phyloP scores from a whole-genome alignment of 2,113 vertebrate species.

The Equus przewalskii region DNA sequence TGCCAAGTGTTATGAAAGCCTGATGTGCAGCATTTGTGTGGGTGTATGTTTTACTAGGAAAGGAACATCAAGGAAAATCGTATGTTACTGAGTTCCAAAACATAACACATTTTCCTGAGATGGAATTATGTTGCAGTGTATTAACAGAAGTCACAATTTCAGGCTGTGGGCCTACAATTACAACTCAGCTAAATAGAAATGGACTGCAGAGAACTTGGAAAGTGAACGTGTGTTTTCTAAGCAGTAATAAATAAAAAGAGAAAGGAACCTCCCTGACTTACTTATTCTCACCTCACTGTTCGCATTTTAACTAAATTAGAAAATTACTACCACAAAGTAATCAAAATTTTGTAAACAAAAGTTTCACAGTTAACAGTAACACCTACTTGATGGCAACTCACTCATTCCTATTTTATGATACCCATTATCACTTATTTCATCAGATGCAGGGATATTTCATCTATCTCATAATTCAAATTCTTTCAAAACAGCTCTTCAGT shows the following conservation, averaged over 20 bases:
- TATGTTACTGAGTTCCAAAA: constrained; percentile 25
- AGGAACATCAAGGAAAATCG: constrained; percentile 33
- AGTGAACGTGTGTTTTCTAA: not conserved
- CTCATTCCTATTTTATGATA: not conserved
- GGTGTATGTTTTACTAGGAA: constrained; percentile 51
- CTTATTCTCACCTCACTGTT: not conserved
- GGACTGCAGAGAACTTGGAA: constrained; percentile 18
- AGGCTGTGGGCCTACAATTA: not conserved
- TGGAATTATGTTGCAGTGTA: not conserved
- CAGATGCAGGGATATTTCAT: not conserved
- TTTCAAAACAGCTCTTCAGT: not conserved
- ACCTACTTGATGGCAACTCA: not conserved
- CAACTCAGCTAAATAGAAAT: constrained; percentile 4
- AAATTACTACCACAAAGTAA: not conserved
- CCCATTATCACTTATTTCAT: not conserved
- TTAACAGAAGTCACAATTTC: constrained; percentile 30
- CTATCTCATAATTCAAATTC: not conserved
- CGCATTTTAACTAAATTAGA: constrained; percentile 9
- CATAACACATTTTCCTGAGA: not conserved
- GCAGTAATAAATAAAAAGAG: not conserved
- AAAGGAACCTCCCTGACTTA: not conserved
- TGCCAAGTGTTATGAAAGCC: constrained; percentile 39
- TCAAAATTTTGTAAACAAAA: not conserved
- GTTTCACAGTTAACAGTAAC: not conserved
- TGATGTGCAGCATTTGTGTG: not conserved